Base-by-base conservation (phyloP, 2,888 invertebrate species). In the Phorcus lineatus region DNA sequence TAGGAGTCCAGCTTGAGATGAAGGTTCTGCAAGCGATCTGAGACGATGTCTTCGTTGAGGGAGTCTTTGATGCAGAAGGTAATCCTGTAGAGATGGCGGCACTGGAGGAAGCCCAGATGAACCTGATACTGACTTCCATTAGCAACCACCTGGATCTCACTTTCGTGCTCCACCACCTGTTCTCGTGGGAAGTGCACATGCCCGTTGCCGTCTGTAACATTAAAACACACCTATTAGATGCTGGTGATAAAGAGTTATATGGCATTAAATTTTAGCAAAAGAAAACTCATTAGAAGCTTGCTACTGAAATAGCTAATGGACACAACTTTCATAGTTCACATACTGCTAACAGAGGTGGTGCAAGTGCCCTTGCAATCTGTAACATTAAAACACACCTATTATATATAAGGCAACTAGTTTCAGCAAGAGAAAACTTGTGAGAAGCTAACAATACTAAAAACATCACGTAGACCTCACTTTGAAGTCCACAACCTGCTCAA, bases 51-150 rank as follows among this genome's bases (percentile, higher is more conserved):
- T 81, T 90, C 87, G 22, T 88, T 86, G 28, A 91, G 83, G 22
- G 84, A 82, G 82, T 91, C 90, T 31, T 86, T 82, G 52, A 91
- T 84, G 54, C 80, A 83, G 80, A 92, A 89, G 22, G 79, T 83
- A 31, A 93, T 85, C 81, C 91, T 88, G 82, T 93, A 93, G 28
- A 87, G 85, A 83, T 93, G 92, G 57, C 89, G 83, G 31, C 92
- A 83, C 85, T 93, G 91, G n/a, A 93, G 86, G 83, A 93, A 92
- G 16, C 92, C 92, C 2, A 93, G 87, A 83, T 92, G 92, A 19
- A 91, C 89, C 28, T 89, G 89, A 4, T 91, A 77, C 36, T 87
- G 85, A 54, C 84, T 79, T 1, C 89, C 89, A 2, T 80, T 66
- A 17, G 77, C 80, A 19, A 89, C 85, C 9, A 91, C 87, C 0